These are phyloP conservation scores for Brienomyrus longianalis DNA, from an alignment of 2,113 vertebrate genomes.

Conservation along the genomic window DNA sequence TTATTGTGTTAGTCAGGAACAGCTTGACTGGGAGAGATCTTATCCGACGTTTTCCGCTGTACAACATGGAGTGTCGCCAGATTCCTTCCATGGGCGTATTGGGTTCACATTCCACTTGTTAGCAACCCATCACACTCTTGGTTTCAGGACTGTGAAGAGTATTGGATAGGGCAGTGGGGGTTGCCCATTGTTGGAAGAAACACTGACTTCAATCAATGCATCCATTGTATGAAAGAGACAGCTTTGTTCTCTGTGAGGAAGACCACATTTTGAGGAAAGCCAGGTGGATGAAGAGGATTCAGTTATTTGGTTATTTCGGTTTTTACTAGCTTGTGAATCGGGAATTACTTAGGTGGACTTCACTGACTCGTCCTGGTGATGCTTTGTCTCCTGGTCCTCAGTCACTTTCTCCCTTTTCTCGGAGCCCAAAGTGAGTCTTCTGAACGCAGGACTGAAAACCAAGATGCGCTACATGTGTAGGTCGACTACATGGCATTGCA, in stretches of 20 bases:
- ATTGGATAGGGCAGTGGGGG: not conserved
- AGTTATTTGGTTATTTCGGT: not conserved
- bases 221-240: not conserved
- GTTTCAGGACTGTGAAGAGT: not conserved
- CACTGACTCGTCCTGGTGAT: not conserved
- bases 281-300: not conserved
- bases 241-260: not conserved
- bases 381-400: not conserved
- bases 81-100: not conserved
- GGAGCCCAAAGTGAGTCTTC: not conserved
- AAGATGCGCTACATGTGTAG: not conserved
- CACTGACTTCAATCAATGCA: not conserved
- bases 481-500: not conserved
- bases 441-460: not conserved
- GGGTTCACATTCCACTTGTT: constrained; percentile 10
- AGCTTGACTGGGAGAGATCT: constrained; percentile 37
- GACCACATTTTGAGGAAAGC: not conserved
- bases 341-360: not conserved
- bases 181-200: not conserved
- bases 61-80: not conserved
- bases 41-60: constrained; percentile 21
- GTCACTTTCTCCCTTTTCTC: not conserved
- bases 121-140: not conserved
- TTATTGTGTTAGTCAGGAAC: constrained; percentile 43
- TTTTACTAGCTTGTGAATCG: not conserved